Evolutionary conservation across 2,888 invertebrate species (phyloP), one percentile per base, ranked within the genome.

Genomic region (Himalopsyche tibetana): DNA sequence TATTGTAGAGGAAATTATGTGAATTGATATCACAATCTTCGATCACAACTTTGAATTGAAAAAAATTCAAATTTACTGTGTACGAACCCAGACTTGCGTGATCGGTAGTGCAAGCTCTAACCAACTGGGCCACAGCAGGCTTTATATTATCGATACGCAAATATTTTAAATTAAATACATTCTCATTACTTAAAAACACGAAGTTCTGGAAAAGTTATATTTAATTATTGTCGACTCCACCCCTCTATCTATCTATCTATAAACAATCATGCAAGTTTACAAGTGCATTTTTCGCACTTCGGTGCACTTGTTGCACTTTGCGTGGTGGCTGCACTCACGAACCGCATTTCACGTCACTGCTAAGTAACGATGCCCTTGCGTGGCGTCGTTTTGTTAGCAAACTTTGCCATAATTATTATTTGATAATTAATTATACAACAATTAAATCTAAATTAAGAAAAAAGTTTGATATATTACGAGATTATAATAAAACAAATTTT

Each of bases 321-420:
- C 63, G 8, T 28, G 63, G n/a, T 63, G 63, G 63, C 4, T 63
- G 63, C 63, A 63, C 63, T 63, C 63, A 63, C 63, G 63, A 28
- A 63, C 28, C 19, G 63, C 28, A 63, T 63, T 56, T 28, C 63
- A 63, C 63, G 63, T 63, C 63, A 63, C 63, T 63, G 5, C 28
- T 63, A 63, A 63, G 19, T 63, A 63, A 63, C 63, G 63, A 63
- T 19, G 63, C 19, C 9, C 9, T 63, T 63, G 63, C 63, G 19
- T 63, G 63, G 63, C 63, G n/a, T 63, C 63, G 63, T 63, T 63
- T 63, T 63, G 63, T 63, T 19, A 63, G 19, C 28, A 63, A 63
- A 19, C 6, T 63, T 19, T 63, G 19, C 28, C 28, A 15, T 19
- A 0, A 63, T 63, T 63, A 63, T 28, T 63, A 19, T 63, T 28